Base-by-base conservation (phyloP, 1,140 invertebrate species). In the Drosophila oshimai region DNA sequence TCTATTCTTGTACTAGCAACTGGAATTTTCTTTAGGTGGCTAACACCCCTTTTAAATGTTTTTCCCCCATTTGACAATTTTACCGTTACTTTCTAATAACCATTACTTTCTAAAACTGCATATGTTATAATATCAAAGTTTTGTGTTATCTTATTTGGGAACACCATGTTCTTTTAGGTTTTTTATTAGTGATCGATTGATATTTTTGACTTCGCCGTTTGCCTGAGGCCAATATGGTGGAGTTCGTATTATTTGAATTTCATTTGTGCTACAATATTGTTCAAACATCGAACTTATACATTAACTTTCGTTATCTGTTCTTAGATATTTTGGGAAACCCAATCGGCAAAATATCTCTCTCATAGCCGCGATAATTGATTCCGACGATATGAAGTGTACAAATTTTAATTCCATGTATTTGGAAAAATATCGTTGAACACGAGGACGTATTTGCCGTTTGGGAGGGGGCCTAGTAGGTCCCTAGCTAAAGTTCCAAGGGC, bases 181-280 rank as follows among this genome's bases (percentile, higher is more conserved):
- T n/a, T n/a, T n/a, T n/a, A n/a, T n/a, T n/a, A n/a, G n/a, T n/a
- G n/a, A n/a, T n/a, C n/a, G n/a, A n/a, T n/a, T n/a, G n/a, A n/a
- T n/a, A n/a, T n/a, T n/a, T n/a, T n/a, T n/a, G 7, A 46, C 54
- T 33, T 44, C 41, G 9, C 29, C 54, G 15, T 39, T 47, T 24
- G 34, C 34, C 24, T 44, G 34, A 17, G 44, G 44, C 55, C 42
- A 58, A 37, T 58, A 47, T 31, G 55, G 44, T 37, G 31, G 44
- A 4, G 45, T 60, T 18, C 12, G 41, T 47, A 60, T 60, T 22
- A 29, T 9, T 28, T 15, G 2, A 39, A 60, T n/a, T n/a, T n/a
- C n/a, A n/a, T n/a, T n/a, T n/a, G n/a, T 60, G 26, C 20, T n/a
- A n/a, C n/a, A n/a, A n/a, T 31, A 44, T 6, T 60, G 20, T 37